Conservation (phyloP, 1,140 invertebrate species). For the Ylistrum balloti region DNA sequence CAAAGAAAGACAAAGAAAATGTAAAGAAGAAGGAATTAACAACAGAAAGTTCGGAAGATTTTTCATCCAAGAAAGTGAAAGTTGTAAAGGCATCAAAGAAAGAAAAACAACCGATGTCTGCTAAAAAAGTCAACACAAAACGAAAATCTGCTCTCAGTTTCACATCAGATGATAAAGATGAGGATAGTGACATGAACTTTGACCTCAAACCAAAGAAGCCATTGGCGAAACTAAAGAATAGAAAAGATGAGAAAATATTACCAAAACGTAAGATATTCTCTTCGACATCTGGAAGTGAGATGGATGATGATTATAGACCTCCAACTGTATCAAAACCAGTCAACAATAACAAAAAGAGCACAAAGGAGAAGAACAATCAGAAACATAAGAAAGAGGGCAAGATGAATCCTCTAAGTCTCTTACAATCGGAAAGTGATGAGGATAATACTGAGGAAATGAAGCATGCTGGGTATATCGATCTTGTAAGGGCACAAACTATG, state of each 20-base stretch:
- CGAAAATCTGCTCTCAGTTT: constrained; percentile 20
- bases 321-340: background rate
- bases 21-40: background rate
- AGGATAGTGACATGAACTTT: constrained; percentile 10
- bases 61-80: background rate
- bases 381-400: constrained; percentile 51
- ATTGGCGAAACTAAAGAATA: background rate
- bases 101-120: background rate
- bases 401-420: background rate
- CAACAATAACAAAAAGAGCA: constrained; percentile 53
- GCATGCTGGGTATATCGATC: background rate
- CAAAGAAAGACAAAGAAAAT: constrained; percentile 22
- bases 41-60: background rate
- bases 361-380: constrained; percentile 62
- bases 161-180: background rate
- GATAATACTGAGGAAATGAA: constrained; percentile 11
- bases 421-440: background rate
- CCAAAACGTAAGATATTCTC: background rate
- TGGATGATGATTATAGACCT: background rate
- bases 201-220: constrained; percentile 11
- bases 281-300: background rate
- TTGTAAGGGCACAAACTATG: background rate
- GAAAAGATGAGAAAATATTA: background rate
- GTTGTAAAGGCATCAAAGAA: background rate
- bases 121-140: constrained; percentile 15